Percentiles rank a stretch among this genome's conserved stretches.
phyloP scores from a whole-genome alignment of 2,888 invertebrate genomes.

The Acanthacorydalis orientalis region DNA sequence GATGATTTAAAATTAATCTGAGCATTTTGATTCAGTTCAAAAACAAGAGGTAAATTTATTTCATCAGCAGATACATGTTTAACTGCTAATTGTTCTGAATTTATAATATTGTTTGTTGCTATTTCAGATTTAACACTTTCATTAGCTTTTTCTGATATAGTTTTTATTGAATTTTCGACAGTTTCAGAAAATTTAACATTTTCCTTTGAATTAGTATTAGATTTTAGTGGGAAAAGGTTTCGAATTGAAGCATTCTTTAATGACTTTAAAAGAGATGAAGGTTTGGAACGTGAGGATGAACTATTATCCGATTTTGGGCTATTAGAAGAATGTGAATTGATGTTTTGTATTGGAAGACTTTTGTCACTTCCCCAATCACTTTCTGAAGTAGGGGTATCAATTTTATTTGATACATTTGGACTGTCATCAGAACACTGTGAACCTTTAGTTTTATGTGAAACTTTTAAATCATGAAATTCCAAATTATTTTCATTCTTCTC shows the following conservation, averaged over 20 bases:
- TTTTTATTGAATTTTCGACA: too few relatives aligned
- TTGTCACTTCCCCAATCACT: conserved; percentile 6
- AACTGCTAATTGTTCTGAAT: too few relatives aligned
- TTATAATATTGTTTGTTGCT: too few relatives aligned
- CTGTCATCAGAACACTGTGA: neutral
- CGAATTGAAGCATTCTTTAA: neutral
- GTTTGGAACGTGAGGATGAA: neutral
- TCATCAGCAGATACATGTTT: too few relatives aligned
- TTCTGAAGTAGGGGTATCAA: neutral
- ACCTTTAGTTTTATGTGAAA: neutral
- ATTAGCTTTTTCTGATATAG: too few relatives aligned
- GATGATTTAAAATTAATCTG: too few relatives aligned
- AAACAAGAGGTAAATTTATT: too few relatives aligned
- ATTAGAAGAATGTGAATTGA: neutral
- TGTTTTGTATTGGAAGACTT: conserved; percentile 2
- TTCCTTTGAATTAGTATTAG: too few relatives aligned
- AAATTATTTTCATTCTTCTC: neutral
- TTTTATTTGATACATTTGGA: neutral
- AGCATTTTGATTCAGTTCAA: too few relatives aligned
- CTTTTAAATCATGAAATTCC: neutral
- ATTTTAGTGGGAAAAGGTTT: neutral
- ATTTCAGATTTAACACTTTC: too few relatives aligned
- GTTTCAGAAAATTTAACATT: too few relatives aligned
- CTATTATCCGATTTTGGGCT: conserved; percentile 2
- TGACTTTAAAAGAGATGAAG: neutral